Percentiles rank a stretch among this genome's conserved stretches.
Evolutionary conservation across 2,888 invertebrate genomes (phyloP).

Genomic region (Tiliacea aurago): DNA sequence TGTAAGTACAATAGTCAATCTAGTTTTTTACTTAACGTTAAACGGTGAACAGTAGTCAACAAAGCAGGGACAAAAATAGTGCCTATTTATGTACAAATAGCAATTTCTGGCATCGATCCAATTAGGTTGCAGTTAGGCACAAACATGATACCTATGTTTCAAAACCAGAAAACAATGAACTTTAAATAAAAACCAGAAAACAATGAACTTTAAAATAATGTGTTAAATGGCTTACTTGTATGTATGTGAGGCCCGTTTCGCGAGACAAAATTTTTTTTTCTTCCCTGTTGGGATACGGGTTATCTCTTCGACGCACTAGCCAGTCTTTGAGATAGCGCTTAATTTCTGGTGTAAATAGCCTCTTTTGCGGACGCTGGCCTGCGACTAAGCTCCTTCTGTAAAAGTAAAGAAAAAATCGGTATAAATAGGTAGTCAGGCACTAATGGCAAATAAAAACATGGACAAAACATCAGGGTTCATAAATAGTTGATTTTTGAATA

Average conservation of each 20-base stretch:
- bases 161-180: slow-evolving; percentile 61
- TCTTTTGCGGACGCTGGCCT: slow-evolving; percentile 92
- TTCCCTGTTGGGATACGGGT: slow-evolving; percentile 94
- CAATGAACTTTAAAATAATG: slow-evolving; percentile 58
- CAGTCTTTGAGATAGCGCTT: slow-evolving; percentile 94
- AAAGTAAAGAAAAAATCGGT: slow-evolving; percentile 55
- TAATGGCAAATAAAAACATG: slow-evolving; percentile 35
- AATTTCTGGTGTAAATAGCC: slow-evolving; percentile 95
- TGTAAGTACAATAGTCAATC: slow-evolving; percentile 25
- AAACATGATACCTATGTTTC: slow-evolving; percentile 77
- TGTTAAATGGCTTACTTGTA: slow-evolving; percentile 90
- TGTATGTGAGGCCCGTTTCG: slow-evolving; percentile 94
- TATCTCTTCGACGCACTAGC: slow-evolving; percentile 94
- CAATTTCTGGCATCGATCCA: slow-evolving; percentile 87
- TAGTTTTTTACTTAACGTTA: slow-evolving; percentile 62
- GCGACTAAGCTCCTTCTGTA: slow-evolving; percentile 90
- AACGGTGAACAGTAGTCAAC: slow-evolving; percentile 78
- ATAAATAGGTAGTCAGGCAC: slow-evolving; percentile 19
- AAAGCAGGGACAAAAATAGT: slow-evolving; percentile 88
- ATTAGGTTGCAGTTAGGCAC: slow-evolving; percentile 87
- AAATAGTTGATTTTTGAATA: slow-evolving; percentile 62
- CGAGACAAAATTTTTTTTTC: slow-evolving; percentile 94
- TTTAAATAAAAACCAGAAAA: slow-evolving; percentile 64
- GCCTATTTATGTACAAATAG: slow-evolving; percentile 90
- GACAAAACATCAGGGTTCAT: neutral